Evolutionary conservation across 1,140 invertebrate species (phyloP), one percentile per base, ranked within the genome.

Genomic region (Grapholita molesta): DNA sequence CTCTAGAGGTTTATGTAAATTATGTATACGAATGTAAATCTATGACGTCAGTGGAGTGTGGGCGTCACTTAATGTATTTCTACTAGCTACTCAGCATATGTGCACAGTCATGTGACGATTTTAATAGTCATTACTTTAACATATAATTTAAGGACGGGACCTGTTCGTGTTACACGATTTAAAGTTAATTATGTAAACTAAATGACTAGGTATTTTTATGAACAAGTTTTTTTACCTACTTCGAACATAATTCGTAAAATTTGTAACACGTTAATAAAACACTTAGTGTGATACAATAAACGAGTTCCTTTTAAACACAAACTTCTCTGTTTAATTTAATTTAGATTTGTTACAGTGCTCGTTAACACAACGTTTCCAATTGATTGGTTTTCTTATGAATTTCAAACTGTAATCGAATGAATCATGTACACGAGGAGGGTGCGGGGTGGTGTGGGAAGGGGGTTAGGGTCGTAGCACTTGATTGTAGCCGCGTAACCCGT

Each of bases 401-500:
- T 61, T 25, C 55, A 61, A 61, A 61, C 55, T 61, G 24, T 61
- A 28, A 61, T 61, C 55, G 25, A 61, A 61, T 61, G 25, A 61
- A 61, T 61, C 28, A 61, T 30, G 55, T 32, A 61, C 28, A 28
- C 24, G 71, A 71, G 55, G 61, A 66, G 73, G 64, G 66, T 30
- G 23, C n/a, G 8, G 33, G 11, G 21, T 33, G 15, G 21, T 1
- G 64, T 15, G 64, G 35, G 15, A 18, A 23, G 23, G 6, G 9
- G n/a, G 11, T 18, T 8, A 38, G 21, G 25, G 12, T 24, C 38
- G 42, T 52, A 25, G 42, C 42, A 25, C 42, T 35, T 32, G 15
- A 23, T 65, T n/a, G 66, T 53, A 66, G 23, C 23, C 23, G 15
- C 68, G 66, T 75, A 73, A 42, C 64, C 66, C 72, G 72, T 74